Conservation (phyloP, 2,797 vertebrate genomes). For the Sylvilagus floridanus region DNA sequence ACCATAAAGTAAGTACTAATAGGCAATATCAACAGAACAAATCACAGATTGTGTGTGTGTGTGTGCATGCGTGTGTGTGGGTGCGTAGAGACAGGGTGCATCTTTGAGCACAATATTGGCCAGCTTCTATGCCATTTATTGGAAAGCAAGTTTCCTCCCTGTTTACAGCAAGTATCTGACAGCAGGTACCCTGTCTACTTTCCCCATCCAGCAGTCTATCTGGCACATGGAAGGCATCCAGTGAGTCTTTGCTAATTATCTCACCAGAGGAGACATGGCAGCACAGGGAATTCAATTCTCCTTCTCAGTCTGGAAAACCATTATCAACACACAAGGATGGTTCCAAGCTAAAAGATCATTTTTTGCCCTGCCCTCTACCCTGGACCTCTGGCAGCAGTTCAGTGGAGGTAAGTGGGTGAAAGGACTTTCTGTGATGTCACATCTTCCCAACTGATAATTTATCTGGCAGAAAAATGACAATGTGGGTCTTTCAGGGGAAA, state of each 20-base stretch:
- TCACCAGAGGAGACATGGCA: not conserved
- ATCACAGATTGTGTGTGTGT: not conserved
- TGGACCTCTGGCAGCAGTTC: not conserved
- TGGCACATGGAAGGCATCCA: not conserved
- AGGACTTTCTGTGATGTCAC: not conserved
- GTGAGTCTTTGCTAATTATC: not conserved
- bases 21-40: not conserved
- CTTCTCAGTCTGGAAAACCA: not conserved
- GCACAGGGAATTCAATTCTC: not conserved
- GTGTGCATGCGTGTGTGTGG: not conserved
- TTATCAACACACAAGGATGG: not conserved
- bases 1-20: not conserved
- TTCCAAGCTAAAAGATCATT: not conserved
- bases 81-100: accelerated
- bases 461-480: not conserved
- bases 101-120: not conserved
- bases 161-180: not conserved
- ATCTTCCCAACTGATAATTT: not conserved
- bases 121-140: not conserved
- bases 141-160: not conserved
- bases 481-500: not conserved
- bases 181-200: not conserved
- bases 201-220: not conserved
- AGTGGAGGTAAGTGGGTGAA: not conserved
- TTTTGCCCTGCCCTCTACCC: not conserved